phyloP scores from a whole-genome alignment of 2,888 invertebrate genomes.

The Drosophila hamatofila region DNA sequence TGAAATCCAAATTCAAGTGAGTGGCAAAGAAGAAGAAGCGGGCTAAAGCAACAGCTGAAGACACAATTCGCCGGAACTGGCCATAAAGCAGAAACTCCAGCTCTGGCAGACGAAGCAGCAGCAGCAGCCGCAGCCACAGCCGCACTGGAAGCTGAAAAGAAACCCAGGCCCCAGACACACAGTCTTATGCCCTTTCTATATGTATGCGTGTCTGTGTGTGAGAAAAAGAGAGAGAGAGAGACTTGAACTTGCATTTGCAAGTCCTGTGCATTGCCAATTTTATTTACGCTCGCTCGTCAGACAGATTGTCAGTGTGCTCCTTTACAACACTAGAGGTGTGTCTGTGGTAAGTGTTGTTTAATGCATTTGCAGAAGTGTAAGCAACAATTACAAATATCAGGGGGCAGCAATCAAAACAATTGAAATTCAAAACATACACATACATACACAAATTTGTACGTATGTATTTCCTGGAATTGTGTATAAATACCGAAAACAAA shows the following conservation, averaged over 20 bases:
- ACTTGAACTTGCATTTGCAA: conserved; percentile 36
- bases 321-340: neutral
- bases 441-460: conserved; percentile 3
- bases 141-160: conserved; percentile 27
- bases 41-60: conserved; percentile 68
- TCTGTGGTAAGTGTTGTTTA: conserved; percentile 7
- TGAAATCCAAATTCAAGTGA: conserved; percentile 80
- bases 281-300: neutral
- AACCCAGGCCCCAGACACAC: conserved; percentile 47
- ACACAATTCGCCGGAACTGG: conserved; percentile 77
- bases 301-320: neutral
- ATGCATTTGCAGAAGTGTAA: conserved; percentile 21
- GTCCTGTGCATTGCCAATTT: conserved; percentile 26
- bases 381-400: conserved; percentile 37
- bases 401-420: conserved; percentile 53
- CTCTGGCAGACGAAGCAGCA: conserved; percentile 38
- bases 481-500: conserved; percentile 37
- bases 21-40: conserved; percentile 52
- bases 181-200: conserved; percentile 58
- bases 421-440: conserved; percentile 41
- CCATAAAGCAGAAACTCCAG: conserved; percentile 72
- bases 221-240: neutral
- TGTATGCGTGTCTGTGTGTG: conserved; percentile 19
- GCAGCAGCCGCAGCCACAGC: conserved; percentile 29
- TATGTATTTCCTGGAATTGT: conserved; percentile 42